Base-by-base conservation (phyloP, 2,888 invertebrate genomes). In the Tinea trinotella region DNA sequence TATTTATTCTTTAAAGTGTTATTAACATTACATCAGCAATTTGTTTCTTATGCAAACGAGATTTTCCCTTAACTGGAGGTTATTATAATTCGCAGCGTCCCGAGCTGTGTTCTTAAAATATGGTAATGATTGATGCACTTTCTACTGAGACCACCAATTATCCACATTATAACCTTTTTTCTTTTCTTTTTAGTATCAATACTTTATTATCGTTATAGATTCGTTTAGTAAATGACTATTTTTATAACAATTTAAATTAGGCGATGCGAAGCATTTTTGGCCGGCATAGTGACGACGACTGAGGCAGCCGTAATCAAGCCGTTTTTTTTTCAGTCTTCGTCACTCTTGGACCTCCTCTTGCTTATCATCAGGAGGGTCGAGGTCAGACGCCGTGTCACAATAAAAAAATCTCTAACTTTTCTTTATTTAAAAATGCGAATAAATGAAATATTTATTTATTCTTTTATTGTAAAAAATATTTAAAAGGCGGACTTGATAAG, bases 111-210 rank as follows among this genome's bases (percentile, higher is more conserved):
- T 19, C n/a, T 50, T 50, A 50, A 50, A 50, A 9, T 13, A n/a
- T n/a, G n/a, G 50, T 24, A 24, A 50, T 50, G 50, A 50, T 50
- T 15, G 50, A 50, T 50, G 50, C 50, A 50, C 50, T 50, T 50
- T 50, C 24, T 24, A 13, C 50, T 18, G n/a, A 5, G 50, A 50
- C 24, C 15, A 24, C 24, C 50, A 50, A 50, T 50, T 50, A 50
- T 50, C 1, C 7, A 4, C 50, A 50, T 46, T 46, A 46, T 19
- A 19, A 19, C 5, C 46, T 46, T 19, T 40, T 15, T 15, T 40
- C 40, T n/a, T 15, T 40, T 24, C 6, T 24, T 24, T 7, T 9
- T 7, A 7, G 24, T 24, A 24, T 7, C 9, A 24, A 24, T 24
- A 24, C 9, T 24, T 24, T 24, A 24, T 24, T 24, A 24, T 7